Evolutionary conservation across 1,140 invertebrate genomes (phyloP), one percentile per base, ranked within the genome.

Genomic region (Ceratina australensis): DNA sequence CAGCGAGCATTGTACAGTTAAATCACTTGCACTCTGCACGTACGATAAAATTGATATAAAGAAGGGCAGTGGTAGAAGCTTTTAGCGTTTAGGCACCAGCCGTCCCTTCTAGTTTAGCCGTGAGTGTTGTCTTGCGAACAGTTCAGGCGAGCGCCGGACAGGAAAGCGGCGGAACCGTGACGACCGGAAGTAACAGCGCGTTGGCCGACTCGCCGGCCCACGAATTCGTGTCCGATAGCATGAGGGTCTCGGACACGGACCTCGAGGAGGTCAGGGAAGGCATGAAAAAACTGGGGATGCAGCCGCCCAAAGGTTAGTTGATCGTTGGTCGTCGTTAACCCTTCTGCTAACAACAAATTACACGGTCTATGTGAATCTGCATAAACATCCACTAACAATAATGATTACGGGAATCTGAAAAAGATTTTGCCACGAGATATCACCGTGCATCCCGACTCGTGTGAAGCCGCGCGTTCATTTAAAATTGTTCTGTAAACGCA

Each of bases 191-290:
- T 84, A 84, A 77, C 82, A 85, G 13, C 79, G 65, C 81, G 22
- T 56, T 81, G 63, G 85, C 84, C 22, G 88, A 90, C 85, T 89
- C 90, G 26, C 84, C 90, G 59, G 88, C 87, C 75, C 90, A 93
- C 77, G 95, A 95, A 89, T 95, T 95, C 92, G 93, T 96, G 83
- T 95, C 95, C 79, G 95, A 96, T 89, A 93, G 93, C 79, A 94
- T 95, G 87, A 93, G 93, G 90, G 93, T 93, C 50, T 92, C 93
- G 74, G 93, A 92, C 78, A 92, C 93, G 81, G 95, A 95, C 88
- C 92, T 95, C 81, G 93, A 94, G 84, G 95, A 95, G 89, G 94
- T 95, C 52, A 93, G 94, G 83, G 94, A 95, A 85, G 94, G 94
- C 80, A 94, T 95, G 93, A 95, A 94, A 90, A 95, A 94, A 87